phyloP scores from a whole-genome alignment of 2,888 invertebrate genomes.

The Eustalomyia histrio region DNA sequence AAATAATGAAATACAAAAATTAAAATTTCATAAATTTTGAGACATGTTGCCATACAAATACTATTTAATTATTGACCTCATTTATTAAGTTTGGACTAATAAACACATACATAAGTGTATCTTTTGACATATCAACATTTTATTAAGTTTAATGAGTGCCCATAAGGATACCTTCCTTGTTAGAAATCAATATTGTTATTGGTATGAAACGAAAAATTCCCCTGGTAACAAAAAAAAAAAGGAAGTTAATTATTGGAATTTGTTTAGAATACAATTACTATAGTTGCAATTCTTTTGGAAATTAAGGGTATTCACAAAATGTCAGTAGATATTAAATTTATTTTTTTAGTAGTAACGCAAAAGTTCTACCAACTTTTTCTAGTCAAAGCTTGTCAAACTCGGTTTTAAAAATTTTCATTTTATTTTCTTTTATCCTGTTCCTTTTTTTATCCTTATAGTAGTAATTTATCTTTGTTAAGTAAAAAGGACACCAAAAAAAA shows the following conservation, averaged over 20 bases:
- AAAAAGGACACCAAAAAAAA: neutral
- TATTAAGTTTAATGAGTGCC: too few relatives aligned
- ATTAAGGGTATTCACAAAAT: neutral
- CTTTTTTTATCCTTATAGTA: neutral
- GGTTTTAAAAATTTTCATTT: neutral
- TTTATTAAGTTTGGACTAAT: too few relatives aligned
- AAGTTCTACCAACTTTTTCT: too few relatives aligned
- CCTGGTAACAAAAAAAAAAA: neutral
- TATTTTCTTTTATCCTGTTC: neutral
- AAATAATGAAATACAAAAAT: too few relatives aligned
- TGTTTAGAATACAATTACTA: conserved; percentile 17
- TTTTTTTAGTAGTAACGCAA: neutral
- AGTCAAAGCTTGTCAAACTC: too few relatives aligned
- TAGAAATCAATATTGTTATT: conserved; percentile 17
- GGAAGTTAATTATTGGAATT: neutral
- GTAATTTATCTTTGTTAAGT: neutral
- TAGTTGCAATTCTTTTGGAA: too few relatives aligned
- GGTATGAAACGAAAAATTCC: neutral
- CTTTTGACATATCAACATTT: too few relatives aligned
- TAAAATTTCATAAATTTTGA: too few relatives aligned
- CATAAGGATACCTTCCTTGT: too few relatives aligned
- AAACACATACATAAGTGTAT: too few relatives aligned
- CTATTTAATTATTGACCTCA: too few relatives aligned
- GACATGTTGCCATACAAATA: too few relatives aligned
- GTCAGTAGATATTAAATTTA: neutral